These are phyloP conservation scores for Chelon labrosus DNA, from an alignment of 2,797 vertebrate genomes.

Conservation along the genomic window DNA sequence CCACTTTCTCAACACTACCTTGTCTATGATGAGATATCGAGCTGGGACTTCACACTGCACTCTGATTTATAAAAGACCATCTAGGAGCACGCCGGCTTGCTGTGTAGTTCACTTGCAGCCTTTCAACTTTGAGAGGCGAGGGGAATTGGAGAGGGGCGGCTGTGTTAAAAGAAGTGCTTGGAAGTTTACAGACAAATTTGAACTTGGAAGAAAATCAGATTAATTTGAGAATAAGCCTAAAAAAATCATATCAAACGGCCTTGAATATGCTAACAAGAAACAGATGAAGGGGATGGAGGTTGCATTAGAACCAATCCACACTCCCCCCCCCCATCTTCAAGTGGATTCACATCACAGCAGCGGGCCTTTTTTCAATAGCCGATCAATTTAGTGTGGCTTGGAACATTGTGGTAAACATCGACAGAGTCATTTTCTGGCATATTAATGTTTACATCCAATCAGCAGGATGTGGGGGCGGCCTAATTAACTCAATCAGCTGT, in stretches of 20 bases:
- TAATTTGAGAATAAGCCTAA: constrained; percentile 59
- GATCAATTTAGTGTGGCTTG: constrained; percentile 78
- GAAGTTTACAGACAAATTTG: constrained; percentile 62
- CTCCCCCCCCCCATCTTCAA: constrained; percentile 51
- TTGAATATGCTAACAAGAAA: constrained; percentile 48
- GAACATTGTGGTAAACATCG: constrained; percentile 80
- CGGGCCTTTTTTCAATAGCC: constrained; percentile 65
- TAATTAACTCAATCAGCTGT: constrained; percentile 86
- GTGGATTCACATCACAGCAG: constrained; percentile 74
- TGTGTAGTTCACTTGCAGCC: constrained; percentile 70
- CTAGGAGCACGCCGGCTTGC: constrained; percentile 44
- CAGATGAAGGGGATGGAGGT: constrained; percentile 11
- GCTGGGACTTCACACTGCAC: constrained; percentile 65
- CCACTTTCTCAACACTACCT: constrained; percentile 72
- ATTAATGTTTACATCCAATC: constrained; percentile 88
- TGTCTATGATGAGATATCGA: constrained; percentile 81
- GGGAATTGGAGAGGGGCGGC: constrained; percentile 33
- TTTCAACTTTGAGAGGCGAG: constrained; percentile 56
- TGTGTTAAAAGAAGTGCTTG: constrained; percentile 27
- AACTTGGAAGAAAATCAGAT: constrained; percentile 62
- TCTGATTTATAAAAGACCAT: constrained; percentile 79
- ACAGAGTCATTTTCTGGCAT: constrained; percentile 85
- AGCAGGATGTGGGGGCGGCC: constrained; percentile 77
- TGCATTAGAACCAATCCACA: constrained; percentile 22
- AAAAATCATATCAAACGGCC: constrained; percentile 65